Conservation (phyloP, 2,113 vertebrate species). For the Paracanthobrama guichenoti region DNA sequence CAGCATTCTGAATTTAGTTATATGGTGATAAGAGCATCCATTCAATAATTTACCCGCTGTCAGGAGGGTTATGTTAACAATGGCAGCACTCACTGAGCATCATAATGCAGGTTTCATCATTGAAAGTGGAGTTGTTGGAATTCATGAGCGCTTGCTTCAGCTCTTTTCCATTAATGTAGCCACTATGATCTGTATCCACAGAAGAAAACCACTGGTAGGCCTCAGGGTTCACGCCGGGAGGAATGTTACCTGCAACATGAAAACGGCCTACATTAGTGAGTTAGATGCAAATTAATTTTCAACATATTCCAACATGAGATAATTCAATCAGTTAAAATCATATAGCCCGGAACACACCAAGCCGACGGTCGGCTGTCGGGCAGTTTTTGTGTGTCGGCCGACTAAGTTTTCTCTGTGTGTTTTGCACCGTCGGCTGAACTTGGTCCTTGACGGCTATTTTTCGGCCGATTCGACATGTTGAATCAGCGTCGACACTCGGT, state of each 20-base stretch:
- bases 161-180: constrained; percentile 88
- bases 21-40: background rate
- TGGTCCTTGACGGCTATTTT: no score
- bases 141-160: constrained; percentile 93
- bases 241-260: constrained; percentile 73
- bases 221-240: constrained; percentile 85
- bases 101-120: constrained; percentile 91
- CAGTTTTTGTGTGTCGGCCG: no score
- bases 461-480: no score
- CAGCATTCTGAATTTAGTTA: background rate
- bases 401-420: no score
- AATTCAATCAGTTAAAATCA: background rate
- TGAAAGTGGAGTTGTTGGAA: constrained; percentile 92
- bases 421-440: no score
- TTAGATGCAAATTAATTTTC: background rate
- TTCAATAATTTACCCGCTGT: background rate
- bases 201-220: constrained; percentile 91
- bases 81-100: constrained; percentile 89
- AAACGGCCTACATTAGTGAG: background rate
- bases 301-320: background rate
- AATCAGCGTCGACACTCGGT: no score
- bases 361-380: no score
- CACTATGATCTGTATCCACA: constrained; percentile 86
- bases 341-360: no score
- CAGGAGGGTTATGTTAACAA: background rate